Base-by-base conservation (phyloP, 2,797 vertebrate species). In the Schizopygopsis pylzovi region DNA sequence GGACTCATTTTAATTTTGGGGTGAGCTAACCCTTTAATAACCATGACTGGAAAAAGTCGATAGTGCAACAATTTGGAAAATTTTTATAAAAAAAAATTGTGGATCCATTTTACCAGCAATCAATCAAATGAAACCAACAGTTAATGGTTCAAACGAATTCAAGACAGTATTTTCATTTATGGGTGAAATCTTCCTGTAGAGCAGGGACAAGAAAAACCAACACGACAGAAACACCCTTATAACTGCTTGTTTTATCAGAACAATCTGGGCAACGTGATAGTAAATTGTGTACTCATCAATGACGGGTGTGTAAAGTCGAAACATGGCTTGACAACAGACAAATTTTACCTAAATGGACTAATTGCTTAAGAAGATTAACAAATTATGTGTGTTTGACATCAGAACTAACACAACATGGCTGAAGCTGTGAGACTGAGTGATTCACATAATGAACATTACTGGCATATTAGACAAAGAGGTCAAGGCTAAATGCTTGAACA, bases 281-380 rank as follows among this genome's bases (percentile, higher is more conserved):
- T 25, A 6, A 52, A 59, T 22, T 9, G 43, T 47, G 39, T 47
- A 20, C 9, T 18, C 9, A 41, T 43, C 39, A 65, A 41, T 63
- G 28, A 6, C 65, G 56, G 56, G 25, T 39, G 71, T 75, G 41
- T 49, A 13, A 68, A 33, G 63, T 65, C 6, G 5, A 52, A 68
- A 25, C 72, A 33, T 20, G 9, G 28, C 37, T 18, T 37, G 54
- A 45, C 4, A 45, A 49, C 47, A 16, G 12, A n/a, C 12, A 6
- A 39, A 4, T 10, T 56, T 56, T 7, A 45, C 18, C 39, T 37
- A 20, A 61, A 43, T 8, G 0, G 12, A 15, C 11, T 82, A 47
- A 82, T 61, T 33, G n/a, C 20, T 61, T 82, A 75, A 37, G 39
- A 75, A 13, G 33, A 16, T 65, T 52, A 83, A 49, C 28, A 49